Evolutionary conservation across 2,888 invertebrate species (phyloP).

Genomic region (Clusia tigrina): DNA sequence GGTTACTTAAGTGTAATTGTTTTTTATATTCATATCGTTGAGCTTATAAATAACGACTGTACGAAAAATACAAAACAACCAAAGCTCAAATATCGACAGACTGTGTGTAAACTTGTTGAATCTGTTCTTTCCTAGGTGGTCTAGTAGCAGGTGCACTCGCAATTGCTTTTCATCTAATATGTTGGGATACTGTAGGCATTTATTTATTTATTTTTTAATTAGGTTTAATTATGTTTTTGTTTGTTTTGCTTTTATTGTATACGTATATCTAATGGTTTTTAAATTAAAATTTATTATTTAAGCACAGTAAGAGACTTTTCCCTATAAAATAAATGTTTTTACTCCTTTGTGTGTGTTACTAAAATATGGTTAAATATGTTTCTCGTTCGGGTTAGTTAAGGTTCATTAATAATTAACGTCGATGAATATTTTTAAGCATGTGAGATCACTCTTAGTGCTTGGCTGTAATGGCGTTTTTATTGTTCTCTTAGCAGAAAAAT

Average conservation of each 20-base stretch:
- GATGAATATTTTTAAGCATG: not conserved
- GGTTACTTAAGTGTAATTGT: no score
- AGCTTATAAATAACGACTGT: not conserved
- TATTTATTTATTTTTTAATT: not conserved
- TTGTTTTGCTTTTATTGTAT: no score
- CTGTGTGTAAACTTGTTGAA: slow-evolving; percentile 24
- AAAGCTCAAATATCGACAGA: slow-evolving; percentile 54
- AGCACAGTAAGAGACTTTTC: not conserved
- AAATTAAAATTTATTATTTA: not conserved
- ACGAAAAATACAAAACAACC: slow-evolving; percentile 44
- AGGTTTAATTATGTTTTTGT: not conserved
- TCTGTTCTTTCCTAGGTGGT: slow-evolving; percentile 33
- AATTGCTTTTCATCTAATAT: not conserved
- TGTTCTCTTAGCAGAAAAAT: not conserved
- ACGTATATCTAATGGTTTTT: no score
- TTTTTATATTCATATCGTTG: no score
- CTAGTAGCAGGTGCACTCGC: slow-evolving; percentile 17
- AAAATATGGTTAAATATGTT: not conserved
- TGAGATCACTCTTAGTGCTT: slow-evolving; percentile 3
- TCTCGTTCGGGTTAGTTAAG: not conserved
- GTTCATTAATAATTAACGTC: not conserved
- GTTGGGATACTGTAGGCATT: not conserved
- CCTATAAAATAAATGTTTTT: not conserved
- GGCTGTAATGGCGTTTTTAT: not conserved
- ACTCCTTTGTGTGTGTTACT: not conserved